A percentile compares a stretch with the other conserved stretches of the same genome.
These are phyloP conservation scores for Mayetiola destructor DNA, from an alignment of 2,888 invertebrate genomes.

Conservation along the genomic window DNA sequence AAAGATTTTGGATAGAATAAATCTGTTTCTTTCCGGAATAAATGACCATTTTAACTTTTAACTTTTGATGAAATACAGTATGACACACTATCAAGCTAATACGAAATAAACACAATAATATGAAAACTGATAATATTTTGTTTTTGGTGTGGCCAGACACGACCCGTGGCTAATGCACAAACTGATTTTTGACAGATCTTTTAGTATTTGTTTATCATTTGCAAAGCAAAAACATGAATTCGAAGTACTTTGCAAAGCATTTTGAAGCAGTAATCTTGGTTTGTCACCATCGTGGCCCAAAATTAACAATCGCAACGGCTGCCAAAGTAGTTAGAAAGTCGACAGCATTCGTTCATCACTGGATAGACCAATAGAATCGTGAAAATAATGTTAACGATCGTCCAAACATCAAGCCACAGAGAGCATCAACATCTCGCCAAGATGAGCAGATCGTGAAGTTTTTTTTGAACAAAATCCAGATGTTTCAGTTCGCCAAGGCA, in stretches of 20 bases:
- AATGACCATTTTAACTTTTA: too few relatives aligned
- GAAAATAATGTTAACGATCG: slow-evolving; percentile 1
- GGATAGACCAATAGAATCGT: neutral
- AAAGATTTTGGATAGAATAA: too few relatives aligned
- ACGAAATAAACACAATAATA: too few relatives aligned
- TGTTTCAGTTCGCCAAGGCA: neutral
- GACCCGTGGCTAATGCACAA: neutral
- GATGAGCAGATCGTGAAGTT: neutral
- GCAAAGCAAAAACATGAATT: neutral
- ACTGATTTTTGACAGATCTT: neutral
- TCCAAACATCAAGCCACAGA: neutral
- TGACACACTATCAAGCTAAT: too few relatives aligned
- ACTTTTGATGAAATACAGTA: too few relatives aligned
- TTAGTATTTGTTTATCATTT: neutral
- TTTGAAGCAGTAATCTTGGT: neutral
- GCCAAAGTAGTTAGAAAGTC: neutral
- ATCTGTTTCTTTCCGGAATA: too few relatives aligned
- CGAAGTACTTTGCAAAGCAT: neutral
- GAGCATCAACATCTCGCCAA: neutral
- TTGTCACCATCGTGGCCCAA: neutral
- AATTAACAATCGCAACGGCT: neutral
- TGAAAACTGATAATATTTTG: too few relatives aligned
- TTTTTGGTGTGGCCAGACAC: neutral
- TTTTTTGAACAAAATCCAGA: neutral
- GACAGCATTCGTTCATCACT: neutral